A percentile compares a stretch with the other conserved stretches of the same genome.
These are phyloP conservation scores for Galerucella nymphaeae DNA, from an alignment of 2,888 invertebrate genomes.

Conservation along the genomic window DNA sequence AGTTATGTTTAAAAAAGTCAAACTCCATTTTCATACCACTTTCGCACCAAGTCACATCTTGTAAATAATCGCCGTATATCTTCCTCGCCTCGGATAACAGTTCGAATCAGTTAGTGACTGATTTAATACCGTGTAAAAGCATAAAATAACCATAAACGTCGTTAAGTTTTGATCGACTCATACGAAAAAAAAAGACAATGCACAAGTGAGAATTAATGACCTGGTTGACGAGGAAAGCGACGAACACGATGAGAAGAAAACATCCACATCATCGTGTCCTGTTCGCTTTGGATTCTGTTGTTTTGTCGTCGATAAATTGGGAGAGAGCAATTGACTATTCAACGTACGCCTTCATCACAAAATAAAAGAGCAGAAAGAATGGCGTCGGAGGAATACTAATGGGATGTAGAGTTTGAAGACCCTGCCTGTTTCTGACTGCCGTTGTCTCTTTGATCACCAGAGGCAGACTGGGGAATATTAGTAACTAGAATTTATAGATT, in stretches of 20 bases:
- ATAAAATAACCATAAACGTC: too few species aligned
- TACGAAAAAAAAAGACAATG: too few species aligned
- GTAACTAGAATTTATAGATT: neutral
- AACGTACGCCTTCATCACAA: slow-evolving; percentile 54
- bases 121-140: too few species aligned
- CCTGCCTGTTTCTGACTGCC: slow-evolving; percentile 27
- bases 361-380: slow-evolving; percentile 56
- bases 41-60: too few species aligned
- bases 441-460: slow-evolving; percentile 29
- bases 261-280: slow-evolving; percentile 12
- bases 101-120: too few species aligned
- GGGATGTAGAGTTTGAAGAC: slow-evolving; percentile 51
- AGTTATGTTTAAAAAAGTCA: too few species aligned
- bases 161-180: too few species aligned
- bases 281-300: slow-evolving; percentile 47
- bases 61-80: too few species aligned
- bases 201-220: slow-evolving; percentile 10
- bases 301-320: slow-evolving; percentile 50
- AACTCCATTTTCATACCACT: too few species aligned
- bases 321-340: slow-evolving; percentile 56
- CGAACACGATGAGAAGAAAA: neutral
- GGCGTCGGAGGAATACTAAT: slow-evolving; percentile 45
- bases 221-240: slow-evolving; percentile 7
- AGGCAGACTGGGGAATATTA: neutral
- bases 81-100: too few species aligned